These are phyloP conservation scores for Cochlearius cochlearius DNA, from an alignment of 2,113 vertebrate genomes.

Conservation along the genomic window DNA sequence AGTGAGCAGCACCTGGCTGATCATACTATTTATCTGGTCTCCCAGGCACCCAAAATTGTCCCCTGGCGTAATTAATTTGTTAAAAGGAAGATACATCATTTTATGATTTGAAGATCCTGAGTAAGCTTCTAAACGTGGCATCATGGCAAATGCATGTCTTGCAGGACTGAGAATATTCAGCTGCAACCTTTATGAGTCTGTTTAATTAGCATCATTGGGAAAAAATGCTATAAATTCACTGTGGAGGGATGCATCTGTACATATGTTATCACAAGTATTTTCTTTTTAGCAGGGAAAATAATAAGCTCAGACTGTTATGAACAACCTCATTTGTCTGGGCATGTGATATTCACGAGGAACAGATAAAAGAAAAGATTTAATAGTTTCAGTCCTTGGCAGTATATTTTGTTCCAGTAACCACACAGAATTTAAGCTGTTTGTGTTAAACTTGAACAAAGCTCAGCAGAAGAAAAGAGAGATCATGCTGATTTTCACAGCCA, in stretches of 20 bases:
- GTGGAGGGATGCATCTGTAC: not conserved
- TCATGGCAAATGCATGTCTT: not conserved
- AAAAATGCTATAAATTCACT: not conserved
- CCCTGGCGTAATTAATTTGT: not conserved
- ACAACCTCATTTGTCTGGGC: conserved; percentile 37
- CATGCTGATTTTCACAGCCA: conserved; percentile 31
- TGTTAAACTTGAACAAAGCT: conserved; percentile 45
- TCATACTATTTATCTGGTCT: not conserved
- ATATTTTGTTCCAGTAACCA: conserved; percentile 52
- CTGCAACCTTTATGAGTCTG: not conserved
- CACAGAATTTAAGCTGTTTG: conserved; percentile 53
- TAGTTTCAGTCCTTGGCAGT: conserved; percentile 36
- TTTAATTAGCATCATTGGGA: not conserved
- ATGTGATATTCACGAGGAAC: conserved; percentile 63
- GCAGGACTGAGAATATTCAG: not conserved
- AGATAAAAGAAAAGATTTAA: conserved; percentile 61
- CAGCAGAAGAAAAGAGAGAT: conserved; percentile 34
- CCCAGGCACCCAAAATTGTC: not conserved
- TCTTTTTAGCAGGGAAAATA: not conserved
- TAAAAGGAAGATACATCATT: not conserved
- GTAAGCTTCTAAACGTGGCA: not conserved
- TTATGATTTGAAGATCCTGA: not conserved
- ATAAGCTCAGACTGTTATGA: conserved; percentile 11
- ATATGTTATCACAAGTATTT: not conserved
- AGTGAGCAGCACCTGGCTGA: not conserved